These are phyloP conservation scores for Pristionchus arcanus DNA, from an alignment of 2,888 invertebrate species.

Conservation along the genomic window DNA sequence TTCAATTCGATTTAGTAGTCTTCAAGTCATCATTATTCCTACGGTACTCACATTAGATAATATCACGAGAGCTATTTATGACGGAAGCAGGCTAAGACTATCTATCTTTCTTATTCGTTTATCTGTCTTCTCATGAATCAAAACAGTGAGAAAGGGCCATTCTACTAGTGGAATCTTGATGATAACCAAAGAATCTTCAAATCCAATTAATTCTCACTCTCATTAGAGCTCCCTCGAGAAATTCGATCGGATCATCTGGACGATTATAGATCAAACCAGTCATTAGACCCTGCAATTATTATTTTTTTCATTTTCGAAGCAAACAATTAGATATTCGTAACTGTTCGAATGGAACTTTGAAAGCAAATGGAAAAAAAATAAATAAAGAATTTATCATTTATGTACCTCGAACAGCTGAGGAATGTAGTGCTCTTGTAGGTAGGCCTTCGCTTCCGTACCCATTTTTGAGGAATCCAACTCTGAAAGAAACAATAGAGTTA, in stretches of 20 bases:
- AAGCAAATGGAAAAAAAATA: not conserved
- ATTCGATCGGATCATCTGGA: constrained; percentile 80
- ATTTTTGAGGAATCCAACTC: constrained; percentile 60
- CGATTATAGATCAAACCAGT: constrained; percentile 82
- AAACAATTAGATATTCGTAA: not conserved
- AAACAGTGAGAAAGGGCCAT: not conserved
- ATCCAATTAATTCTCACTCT: constrained; percentile 11
- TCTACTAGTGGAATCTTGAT: not conserved
- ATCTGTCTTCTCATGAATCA: not conserved
- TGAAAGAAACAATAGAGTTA: not conserved
- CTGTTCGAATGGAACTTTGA: not conserved
- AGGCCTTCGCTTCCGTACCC: constrained; percentile 81
- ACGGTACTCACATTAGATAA: not conserved
- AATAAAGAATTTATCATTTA: not conserved
- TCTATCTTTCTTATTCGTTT: not conserved
- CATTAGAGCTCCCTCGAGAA: constrained; percentile 70
- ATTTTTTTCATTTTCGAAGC: no score
- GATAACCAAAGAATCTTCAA: not conserved
- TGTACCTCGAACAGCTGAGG: constrained; percentile 82
- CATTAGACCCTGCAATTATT: constrained; percentile 81
- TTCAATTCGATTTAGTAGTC: not conserved
- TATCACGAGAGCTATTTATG: not conserved
- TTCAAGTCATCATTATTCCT: not conserved
- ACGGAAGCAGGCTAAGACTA: not conserved
- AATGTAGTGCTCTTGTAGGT: constrained; percentile 81